Conservation (phyloP, 2,888 invertebrate species). For the Nebria brevicollis region DNA sequence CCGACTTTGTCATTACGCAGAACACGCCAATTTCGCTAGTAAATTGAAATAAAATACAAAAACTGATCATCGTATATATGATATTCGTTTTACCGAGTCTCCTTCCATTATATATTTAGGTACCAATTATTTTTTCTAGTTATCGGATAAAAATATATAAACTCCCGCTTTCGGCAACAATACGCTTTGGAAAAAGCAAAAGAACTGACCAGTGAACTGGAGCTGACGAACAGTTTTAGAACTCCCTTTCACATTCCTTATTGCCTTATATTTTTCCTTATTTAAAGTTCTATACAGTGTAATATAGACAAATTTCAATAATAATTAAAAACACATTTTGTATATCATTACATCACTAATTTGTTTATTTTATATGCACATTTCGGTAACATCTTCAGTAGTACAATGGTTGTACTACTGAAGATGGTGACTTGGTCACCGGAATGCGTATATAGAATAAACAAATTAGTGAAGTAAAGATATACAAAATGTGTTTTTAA, state of each 20-base stretch:
- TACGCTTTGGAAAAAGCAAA: slow-evolving; percentile 11
- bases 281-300: not conserved
- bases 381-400: no score
- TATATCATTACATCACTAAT: no score
- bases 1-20: slow-evolving; percentile 71
- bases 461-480: no score
- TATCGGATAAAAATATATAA: not conserved
- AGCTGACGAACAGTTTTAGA: slow-evolving; percentile 27
- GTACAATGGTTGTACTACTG: no score
- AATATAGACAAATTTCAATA: no score
- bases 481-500: no score
- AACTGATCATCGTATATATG: not conserved
- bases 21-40: slow-evolving; percentile 34
- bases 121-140: slow-evolving; percentile 5
- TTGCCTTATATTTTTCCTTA: slow-evolving; percentile 20
- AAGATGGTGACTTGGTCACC: no score
- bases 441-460: no score
- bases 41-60: not conserved
- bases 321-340: no score
- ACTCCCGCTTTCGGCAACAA: not conserved
- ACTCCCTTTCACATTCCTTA: not conserved
- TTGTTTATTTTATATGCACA: no score
- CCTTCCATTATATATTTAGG: slow-evolving; percentile 23
- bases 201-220: not conserved
- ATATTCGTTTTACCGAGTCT: slow-evolving; percentile 24